phyloP scores from a whole-genome alignment of 2,888 invertebrate species.

The Parnassius orleans region DNA sequence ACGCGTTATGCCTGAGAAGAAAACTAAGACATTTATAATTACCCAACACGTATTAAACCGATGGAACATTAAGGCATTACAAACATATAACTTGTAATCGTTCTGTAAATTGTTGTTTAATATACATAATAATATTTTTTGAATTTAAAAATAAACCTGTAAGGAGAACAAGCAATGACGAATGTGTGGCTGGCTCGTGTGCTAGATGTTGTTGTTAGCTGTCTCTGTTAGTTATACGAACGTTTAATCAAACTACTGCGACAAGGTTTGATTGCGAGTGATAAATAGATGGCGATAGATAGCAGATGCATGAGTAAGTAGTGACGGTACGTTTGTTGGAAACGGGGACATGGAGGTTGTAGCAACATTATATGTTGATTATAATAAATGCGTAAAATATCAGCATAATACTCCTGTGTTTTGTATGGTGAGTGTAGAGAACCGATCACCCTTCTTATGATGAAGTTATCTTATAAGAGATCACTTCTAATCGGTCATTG shows the following conservation, averaged over 20 bases:
- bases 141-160: conserved; percentile 36
- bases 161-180: conserved; percentile 38
- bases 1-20: conserved; percentile 38
- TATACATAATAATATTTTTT: not conserved
- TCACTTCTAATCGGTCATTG: no score
- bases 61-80: conserved; percentile 36
- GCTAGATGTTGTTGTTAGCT: conserved; percentile 31
- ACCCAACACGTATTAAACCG: conserved; percentile 62
- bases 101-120: not conserved
- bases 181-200: conserved; percentile 34
- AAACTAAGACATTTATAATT: conserved; percentile 53
- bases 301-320: conserved; percentile 12
- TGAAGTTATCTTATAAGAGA: no score
- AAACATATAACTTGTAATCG: conserved; percentile 7
- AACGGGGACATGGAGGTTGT: not conserved
- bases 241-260: conserved; percentile 61
- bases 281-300: conserved; percentile 48
- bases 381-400: no score
- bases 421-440: no score
- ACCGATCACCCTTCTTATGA: no score
- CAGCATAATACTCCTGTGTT: no score
- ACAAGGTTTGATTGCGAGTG: conserved; percentile 64
- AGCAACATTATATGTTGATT: no score
- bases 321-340: not conserved
- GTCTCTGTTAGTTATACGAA: conserved; percentile 46